A percentile compares a stretch with the other conserved stretches of the same genome.
phyloP scores from a whole-genome alignment of 2,797 vertebrate genomes.

The Euthynnus affinis region DNA sequence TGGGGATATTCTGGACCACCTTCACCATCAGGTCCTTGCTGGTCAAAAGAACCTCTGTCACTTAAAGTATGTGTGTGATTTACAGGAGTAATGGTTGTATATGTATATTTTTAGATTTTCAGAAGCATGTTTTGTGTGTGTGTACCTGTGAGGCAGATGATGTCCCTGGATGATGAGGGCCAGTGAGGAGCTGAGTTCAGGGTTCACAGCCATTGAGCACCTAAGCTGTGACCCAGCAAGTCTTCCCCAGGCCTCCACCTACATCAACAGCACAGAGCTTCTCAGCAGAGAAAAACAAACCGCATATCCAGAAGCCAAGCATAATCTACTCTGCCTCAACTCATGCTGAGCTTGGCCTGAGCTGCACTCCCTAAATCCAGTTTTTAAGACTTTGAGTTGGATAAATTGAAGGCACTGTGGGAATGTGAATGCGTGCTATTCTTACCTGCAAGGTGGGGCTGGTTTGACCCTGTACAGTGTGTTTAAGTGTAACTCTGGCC shows the following conservation, averaged over 20 bases:
- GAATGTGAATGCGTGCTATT: background rate
- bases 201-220: conserved; percentile 82
- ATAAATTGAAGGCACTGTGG: background rate
- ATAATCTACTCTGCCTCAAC: background rate
- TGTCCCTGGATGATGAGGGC: conserved; percentile 83
- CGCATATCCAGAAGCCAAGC: background rate
- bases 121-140: background rate
- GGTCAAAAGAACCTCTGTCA: conserved; percentile 65
- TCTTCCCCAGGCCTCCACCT: conserved; percentile 85
- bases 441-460: conserved; percentile 75
- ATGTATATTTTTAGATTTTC: background rate
- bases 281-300: conserved; percentile 9
- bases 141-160: conserved; percentile 83
- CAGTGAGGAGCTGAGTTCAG: conserved; percentile 80
- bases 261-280: conserved; percentile 5
- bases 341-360: background rate
- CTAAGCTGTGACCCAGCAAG: conserved; percentile 80
- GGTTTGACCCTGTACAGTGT: conserved; percentile 52
- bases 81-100: conserved; percentile 8
- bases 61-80: conserved; percentile 1
- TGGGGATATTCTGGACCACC: conserved; percentile 84
- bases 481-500: conserved; percentile 76
- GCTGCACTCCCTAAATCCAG: background rate
- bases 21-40: conserved; percentile 87
- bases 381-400: background rate